Conservation (phyloP, 2,888 invertebrate species). For the Tipula helvola region DNA sequence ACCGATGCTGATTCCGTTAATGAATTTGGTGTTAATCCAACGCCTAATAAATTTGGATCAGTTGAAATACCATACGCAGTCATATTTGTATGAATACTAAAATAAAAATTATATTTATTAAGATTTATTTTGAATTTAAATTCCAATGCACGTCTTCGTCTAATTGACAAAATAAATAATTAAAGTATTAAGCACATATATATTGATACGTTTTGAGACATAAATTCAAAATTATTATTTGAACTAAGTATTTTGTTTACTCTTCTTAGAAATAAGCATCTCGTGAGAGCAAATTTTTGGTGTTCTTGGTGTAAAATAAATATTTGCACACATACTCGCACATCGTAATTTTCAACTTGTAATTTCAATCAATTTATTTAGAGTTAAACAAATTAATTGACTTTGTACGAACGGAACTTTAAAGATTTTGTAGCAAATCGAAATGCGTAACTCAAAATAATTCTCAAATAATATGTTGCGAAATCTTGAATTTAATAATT, state of each 20-base stretch:
- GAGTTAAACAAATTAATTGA: not conserved
- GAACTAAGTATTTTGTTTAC: not conserved
- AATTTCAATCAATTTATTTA: not conserved
- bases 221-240: not conserved
- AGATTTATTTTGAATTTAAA: not conserved
- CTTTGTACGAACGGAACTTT: not conserved
- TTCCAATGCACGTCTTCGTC: not conserved
- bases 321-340: not conserved
- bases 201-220: not conserved
- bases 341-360: not conserved
- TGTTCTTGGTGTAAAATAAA: not conserved
- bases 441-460: not conserved
- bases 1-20: conserved; percentile 31
- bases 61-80: conserved; percentile 29
- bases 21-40: conserved; percentile 25
- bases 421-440: not conserved
- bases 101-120: too few species aligned
- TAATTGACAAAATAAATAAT: not conserved
- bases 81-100: conserved; percentile 16
- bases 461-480: not conserved
- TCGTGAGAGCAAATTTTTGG: not conserved
- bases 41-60: conserved; percentile 29
- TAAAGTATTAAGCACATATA: not conserved
- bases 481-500: not conserved
- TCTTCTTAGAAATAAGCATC: not conserved